Evolutionary conservation across 2,797 vertebrate genomes (phyloP).

Genomic region (Labroides dimidiatus): DNA sequence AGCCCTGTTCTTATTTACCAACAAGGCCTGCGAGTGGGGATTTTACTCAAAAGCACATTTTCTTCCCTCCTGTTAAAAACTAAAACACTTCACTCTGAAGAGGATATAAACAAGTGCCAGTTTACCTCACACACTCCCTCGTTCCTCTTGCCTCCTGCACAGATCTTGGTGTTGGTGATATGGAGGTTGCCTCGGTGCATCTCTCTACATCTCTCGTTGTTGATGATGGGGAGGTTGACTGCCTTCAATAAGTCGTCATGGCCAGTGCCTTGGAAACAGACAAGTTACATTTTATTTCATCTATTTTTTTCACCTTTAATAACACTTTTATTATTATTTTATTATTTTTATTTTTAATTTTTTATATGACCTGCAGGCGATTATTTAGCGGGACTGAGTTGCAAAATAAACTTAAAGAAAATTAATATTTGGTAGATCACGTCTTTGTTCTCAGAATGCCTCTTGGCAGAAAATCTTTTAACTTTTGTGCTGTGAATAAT

Average conservation of each 20-base stretch:
- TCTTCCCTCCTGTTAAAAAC: constrained; percentile 15
- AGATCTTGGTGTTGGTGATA: constrained; percentile 93
- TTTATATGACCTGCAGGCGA: too few species aligned
- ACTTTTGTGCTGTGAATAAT: too few species aligned
- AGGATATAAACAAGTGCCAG: constrained; percentile 13
- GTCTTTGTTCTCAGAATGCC: too few species aligned
- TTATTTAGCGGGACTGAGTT: too few species aligned
- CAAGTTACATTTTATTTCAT: neutral
- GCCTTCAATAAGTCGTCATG: constrained; percentile 90
- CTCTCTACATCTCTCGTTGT: constrained; percentile 89
- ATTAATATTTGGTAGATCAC: too few species aligned
- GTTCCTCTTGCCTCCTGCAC: constrained; percentile 90
- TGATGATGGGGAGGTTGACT: constrained; percentile 90
- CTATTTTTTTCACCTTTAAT: neutral
- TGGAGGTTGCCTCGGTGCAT: constrained; percentile 91
- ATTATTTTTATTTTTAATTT: too few species aligned
- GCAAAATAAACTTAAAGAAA: too few species aligned
- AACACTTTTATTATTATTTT: too few species aligned
- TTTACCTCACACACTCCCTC: constrained; percentile 97
- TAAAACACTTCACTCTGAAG: constrained; percentile 16
- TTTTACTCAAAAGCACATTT: constrained; percentile 7
- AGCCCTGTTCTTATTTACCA: constrained; percentile 34
- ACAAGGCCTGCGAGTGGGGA: neutral
- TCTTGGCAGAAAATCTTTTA: too few species aligned
- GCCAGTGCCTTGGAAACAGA: constrained; percentile 84